Evolutionary conservation across 2,797 vertebrate genomes (phyloP).

Genomic region (Rhabdomys pumilio): DNA sequence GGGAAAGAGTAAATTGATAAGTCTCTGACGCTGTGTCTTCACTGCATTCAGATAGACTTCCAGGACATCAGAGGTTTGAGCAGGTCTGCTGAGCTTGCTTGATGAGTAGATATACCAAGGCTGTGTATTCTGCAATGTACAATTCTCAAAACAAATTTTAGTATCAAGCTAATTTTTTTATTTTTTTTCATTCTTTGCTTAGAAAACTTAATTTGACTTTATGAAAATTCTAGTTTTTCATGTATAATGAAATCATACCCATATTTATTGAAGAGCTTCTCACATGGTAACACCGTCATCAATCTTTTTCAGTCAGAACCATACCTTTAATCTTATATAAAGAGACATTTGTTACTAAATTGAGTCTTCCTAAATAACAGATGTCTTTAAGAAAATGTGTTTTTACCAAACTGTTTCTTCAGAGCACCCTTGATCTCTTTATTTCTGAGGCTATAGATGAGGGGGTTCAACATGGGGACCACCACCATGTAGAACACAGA

Average conservation of each 20-base stretch:
- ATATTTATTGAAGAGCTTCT: neutral
- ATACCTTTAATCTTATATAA: neutral
- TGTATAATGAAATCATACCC: neutral
- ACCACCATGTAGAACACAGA: conserved; percentile 66
- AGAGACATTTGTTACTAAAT: neutral
- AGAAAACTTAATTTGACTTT: neutral
- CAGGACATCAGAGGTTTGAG: no score
- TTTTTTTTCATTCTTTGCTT: neutral
- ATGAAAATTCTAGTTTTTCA: neutral
- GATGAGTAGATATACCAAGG: no score
- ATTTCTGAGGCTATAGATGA: neutral
- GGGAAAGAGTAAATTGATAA: no score
- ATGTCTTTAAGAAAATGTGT: conserved; percentile 10
- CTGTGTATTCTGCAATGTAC: no score
- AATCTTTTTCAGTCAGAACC: neutral
- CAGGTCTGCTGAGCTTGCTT: no score
- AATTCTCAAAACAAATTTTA: no score
- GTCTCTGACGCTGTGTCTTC: no score
- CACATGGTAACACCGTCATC: neutral
- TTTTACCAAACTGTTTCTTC: conserved; percentile 42
- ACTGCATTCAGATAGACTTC: no score
- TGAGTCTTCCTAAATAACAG: neutral
- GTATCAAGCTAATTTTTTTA: no score
- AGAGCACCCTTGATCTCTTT: conserved; percentile 46
- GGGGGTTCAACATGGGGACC: neutral